Percentiles rank a stretch among this genome's conserved stretches.
Conservation (phyloP, 2,888 invertebrate species). For the Melangyna quadrimaculata region DNA sequence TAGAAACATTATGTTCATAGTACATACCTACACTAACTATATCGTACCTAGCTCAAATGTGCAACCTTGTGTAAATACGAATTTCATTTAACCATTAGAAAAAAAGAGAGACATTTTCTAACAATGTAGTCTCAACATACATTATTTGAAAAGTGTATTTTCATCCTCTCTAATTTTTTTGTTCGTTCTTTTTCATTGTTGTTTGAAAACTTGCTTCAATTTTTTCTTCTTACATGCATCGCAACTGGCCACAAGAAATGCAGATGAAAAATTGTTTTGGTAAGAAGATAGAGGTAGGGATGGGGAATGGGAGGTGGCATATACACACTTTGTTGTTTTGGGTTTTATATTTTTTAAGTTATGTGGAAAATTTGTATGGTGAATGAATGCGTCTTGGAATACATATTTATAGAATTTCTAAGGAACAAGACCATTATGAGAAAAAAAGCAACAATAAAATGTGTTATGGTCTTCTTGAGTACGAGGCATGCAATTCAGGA, state of each 20-base stretch:
- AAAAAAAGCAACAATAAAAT: slow-evolving; percentile 5
- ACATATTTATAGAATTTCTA: slow-evolving; percentile 2
- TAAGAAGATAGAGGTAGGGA: too few relatives aligned
- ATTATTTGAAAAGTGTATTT: slow-evolving; percentile 25
- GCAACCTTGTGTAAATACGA: slow-evolving; percentile 39
- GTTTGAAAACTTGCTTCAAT: neutral
- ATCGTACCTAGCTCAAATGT: neutral
- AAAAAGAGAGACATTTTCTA: slow-evolving; percentile 22
- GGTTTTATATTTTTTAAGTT: slow-evolving; percentile 18
- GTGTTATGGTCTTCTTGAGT: neutral
- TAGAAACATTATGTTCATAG: too few relatives aligned
- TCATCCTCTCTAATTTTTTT: neutral
- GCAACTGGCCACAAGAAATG: slow-evolving; percentile 46
- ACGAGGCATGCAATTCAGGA: neutral
- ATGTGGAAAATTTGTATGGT: slow-evolving; percentile 10
- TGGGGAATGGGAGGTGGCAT: neutral
- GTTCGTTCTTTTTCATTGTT: neutral
- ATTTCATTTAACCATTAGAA: slow-evolving; percentile 43
- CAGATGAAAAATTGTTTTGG: neutral
- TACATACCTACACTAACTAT: neutral
- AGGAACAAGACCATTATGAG: neutral
- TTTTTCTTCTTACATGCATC: slow-evolving; percentile 30
- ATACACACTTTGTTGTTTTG: slow-evolving; percentile 5
- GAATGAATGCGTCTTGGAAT: slow-evolving; percentile 30
- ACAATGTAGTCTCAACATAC: slow-evolving; percentile 38